phyloP scores from a whole-genome alignment of 2,888 invertebrate species.

The Leucophenga maculata region DNA sequence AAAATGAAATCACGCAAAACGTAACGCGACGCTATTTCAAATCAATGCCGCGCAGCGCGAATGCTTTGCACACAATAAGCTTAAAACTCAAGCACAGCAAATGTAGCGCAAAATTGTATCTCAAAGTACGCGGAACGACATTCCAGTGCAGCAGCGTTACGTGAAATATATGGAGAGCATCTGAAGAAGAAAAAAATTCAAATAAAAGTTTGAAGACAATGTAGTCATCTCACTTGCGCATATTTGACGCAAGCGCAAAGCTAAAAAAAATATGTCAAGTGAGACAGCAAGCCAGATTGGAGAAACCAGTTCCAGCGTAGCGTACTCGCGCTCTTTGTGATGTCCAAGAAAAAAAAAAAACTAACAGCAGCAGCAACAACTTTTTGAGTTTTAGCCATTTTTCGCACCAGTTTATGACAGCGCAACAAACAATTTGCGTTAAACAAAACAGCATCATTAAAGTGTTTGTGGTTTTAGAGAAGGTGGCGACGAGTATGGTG shows the following conservation, averaged over 20 bases:
- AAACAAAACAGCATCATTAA: constrained; percentile 69
- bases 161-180: constrained; percentile 2
- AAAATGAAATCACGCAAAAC: constrained; percentile 40
- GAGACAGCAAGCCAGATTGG: constrained; percentile 45
- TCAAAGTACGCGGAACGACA: constrained; percentile 35
- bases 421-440: constrained; percentile 68
- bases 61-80: constrained; percentile 52
- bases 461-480: constrained; percentile 66
- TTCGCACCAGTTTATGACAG: constrained; percentile 68
- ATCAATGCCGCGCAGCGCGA: constrained; percentile 53
- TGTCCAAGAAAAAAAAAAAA: background rate
- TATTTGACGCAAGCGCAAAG: constrained; percentile 53
- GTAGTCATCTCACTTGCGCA: constrained; percentile 45
- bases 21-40: constrained; percentile 46
- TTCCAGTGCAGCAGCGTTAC: constrained; percentile 53
- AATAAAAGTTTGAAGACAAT: background rate
- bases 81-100: constrained; percentile 32
- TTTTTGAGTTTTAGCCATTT: constrained; percentile 53
- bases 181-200: background rate
- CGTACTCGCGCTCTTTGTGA: constrained; percentile 29
- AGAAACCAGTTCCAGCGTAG: constrained; percentile 54
- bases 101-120: constrained; percentile 13
- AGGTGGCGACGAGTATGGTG: constrained; percentile 26
- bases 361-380: constrained; percentile 37
- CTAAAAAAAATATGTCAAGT: background rate